phyloP scores from a whole-genome alignment of 2,113 vertebrate genomes.

The Acanthisitta chloris region DNA sequence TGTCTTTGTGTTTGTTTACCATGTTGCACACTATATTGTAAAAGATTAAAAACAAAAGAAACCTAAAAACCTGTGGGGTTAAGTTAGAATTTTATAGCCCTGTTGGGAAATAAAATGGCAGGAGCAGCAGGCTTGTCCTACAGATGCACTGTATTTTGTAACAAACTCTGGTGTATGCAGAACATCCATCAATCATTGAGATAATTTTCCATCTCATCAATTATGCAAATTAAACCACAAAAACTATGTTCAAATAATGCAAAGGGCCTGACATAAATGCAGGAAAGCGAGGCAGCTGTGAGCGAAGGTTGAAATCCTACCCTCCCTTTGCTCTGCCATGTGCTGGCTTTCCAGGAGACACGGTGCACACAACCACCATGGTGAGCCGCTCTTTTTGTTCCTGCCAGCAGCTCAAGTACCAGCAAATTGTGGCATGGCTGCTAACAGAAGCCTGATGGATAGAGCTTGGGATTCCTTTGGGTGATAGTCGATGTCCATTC shows the following conservation, averaged over 20 bases:
- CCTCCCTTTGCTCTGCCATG: neutral
- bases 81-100: slow-evolving; percentile 49
- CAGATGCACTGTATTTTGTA: slow-evolving; percentile 52
- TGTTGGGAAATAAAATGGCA: slow-evolving; percentile 49
- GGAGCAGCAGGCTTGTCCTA: slow-evolving; percentile 29
- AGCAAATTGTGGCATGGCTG: neutral
- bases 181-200: slow-evolving; percentile 67
- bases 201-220: slow-evolving; percentile 76
- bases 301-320: slow-evolving; percentile 30
- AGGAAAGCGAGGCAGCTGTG: slow-evolving; percentile 40
- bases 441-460: neutral
- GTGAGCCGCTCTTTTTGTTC: neutral
- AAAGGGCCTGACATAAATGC: slow-evolving; percentile 61
- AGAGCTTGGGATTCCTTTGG: neutral
- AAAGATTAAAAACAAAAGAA: slow-evolving; percentile 34
- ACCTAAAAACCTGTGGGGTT: neutral
- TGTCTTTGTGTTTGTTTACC: slow-evolving; percentile 9
- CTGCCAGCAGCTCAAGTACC: neutral
- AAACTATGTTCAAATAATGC: slow-evolving; percentile 59
- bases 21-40: neutral
- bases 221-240: slow-evolving; percentile 73
- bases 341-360: neutral
- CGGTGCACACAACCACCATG: fast-evolving
- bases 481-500: neutral
- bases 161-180: slow-evolving; percentile 48